Evolutionary conservation across 92 coral and sea anemone species (phyloP).

Genomic region (Phenganax stokvisi): DNA sequence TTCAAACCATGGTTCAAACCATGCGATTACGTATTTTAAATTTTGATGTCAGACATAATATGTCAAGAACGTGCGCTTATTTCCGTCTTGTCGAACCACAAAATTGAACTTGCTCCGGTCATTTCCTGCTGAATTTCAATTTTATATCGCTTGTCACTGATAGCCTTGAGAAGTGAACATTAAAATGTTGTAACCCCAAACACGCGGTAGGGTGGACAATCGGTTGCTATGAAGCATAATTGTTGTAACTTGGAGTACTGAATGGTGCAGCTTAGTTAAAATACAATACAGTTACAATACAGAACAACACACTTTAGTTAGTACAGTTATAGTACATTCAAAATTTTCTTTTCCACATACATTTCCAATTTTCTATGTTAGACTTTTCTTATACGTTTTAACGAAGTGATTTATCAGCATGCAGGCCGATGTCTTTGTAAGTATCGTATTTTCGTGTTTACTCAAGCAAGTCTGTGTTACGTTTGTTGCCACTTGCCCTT

Average conservation of each 20-base stretch:
- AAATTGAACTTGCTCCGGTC: background rate
- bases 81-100: conserved; percentile 12
- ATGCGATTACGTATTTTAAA: background rate
- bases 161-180: background rate
- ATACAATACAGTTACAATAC: too few species aligned
- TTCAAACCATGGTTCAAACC: background rate
- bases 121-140: background rate
- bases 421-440: background rate
- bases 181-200: background rate
- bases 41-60: conserved; percentile 9
- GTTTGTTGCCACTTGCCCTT: conserved; percentile 35
- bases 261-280: too few species aligned
- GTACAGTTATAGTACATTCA: too few species aligned
- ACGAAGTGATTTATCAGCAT: too few species aligned
- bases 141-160: background rate
- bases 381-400: too few species aligned
- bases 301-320: background rate
- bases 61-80: background rate
- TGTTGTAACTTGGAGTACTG: too few species aligned
- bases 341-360: too few species aligned
- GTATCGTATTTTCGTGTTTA: background rate
- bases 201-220: too few species aligned
- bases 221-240: too few species aligned
- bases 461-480: conserved; percentile 12
- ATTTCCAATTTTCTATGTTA: too few species aligned